Percentiles rank a stretch among this genome's conserved stretches.
Evolutionary conservation across 2,888 invertebrate genomes (phyloP).

Genomic region (Schizaphis graminum): DNA sequence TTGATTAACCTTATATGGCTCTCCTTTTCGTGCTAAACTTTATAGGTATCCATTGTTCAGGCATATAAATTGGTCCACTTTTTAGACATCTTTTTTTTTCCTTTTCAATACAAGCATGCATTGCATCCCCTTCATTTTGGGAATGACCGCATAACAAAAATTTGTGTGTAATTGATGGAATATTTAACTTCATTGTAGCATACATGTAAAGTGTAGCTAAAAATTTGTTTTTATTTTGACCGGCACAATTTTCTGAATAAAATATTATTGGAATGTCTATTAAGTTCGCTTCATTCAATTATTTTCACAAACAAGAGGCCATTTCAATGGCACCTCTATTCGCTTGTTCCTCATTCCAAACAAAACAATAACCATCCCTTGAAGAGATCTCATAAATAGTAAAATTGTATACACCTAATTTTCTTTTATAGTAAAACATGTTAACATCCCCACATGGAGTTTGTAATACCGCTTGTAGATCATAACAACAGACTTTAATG

Average conservation of each 20-base stretch:
- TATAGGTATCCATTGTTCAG: conserved; percentile 22
- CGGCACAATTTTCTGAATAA: neutral
- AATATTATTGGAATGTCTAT: neutral
- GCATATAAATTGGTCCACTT: conserved; percentile 11
- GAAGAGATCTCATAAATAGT: conserved; percentile 54
- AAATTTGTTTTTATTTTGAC: conserved; percentile 24
- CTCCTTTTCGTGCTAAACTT: conserved; percentile 17
- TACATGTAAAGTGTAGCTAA: neutral
- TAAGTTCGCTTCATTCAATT: neutral
- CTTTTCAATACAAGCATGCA: neutral
- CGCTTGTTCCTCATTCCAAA: conserved; percentile 54
- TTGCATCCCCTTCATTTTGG: neutral
- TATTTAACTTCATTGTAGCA: conserved; percentile 7
- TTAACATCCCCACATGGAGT: conserved; percentile 69
- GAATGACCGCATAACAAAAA: conserved; percentile 34
- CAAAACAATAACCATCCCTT: conserved; percentile 41
- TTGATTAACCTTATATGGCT: neutral
- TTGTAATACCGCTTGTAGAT: conserved; percentile 70
- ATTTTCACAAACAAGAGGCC: conserved; percentile 53
- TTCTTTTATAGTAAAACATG: conserved; percentile 67
- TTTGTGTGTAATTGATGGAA: neutral
- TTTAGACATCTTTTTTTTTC: conserved; percentile 10
- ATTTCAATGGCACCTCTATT: conserved; percentile 67
- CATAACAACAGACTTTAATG: conserved; percentile 66
- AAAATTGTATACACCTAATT: conserved; percentile 65